phyloP scores from a whole-genome alignment of 2,888 invertebrate species.

The Papilio elwesi region DNA sequence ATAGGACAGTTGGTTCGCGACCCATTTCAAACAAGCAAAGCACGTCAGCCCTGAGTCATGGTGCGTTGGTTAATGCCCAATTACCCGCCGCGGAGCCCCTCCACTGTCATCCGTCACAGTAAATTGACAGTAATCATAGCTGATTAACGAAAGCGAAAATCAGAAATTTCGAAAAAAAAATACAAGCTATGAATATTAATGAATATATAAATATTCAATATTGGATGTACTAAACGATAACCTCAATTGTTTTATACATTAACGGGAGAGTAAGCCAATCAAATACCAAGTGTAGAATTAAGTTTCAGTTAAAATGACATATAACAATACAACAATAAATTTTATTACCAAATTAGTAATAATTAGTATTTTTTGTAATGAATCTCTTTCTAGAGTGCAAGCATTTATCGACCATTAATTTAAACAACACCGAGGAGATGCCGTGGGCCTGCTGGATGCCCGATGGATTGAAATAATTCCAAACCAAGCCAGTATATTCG shows the following conservation, averaged over 20 bases:
- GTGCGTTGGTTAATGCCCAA: slow-evolving; percentile 74
- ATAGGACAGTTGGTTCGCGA: background rate
- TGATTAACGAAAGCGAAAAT: slow-evolving; percentile 28
- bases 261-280: too few relatives aligned
- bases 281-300: too few relatives aligned
- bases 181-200: background rate
- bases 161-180: slow-evolving; percentile 7
- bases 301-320: too few relatives aligned
- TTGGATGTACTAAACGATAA: too few relatives aligned
- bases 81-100: slow-evolving; percentile 54
- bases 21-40: background rate
- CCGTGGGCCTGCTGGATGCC: background rate
- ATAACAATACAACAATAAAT: too few relatives aligned
- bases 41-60: slow-evolving; percentile 37
- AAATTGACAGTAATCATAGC: slow-evolving; percentile 32
- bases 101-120: slow-evolving; percentile 40
- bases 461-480: slow-evolving; percentile 15
- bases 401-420: background rate
- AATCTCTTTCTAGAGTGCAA: too few relatives aligned
- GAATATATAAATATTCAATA: too few relatives aligned
- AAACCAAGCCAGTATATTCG: slow-evolving; percentile 7
- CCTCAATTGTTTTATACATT: too few relatives aligned
- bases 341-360: too few relatives aligned
- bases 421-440: background rate
- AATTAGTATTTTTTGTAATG: too few relatives aligned